These are phyloP conservation scores for Salvelinus fontinalis DNA, from an alignment of 2,113 vertebrate species.

Conservation along the genomic window DNA sequence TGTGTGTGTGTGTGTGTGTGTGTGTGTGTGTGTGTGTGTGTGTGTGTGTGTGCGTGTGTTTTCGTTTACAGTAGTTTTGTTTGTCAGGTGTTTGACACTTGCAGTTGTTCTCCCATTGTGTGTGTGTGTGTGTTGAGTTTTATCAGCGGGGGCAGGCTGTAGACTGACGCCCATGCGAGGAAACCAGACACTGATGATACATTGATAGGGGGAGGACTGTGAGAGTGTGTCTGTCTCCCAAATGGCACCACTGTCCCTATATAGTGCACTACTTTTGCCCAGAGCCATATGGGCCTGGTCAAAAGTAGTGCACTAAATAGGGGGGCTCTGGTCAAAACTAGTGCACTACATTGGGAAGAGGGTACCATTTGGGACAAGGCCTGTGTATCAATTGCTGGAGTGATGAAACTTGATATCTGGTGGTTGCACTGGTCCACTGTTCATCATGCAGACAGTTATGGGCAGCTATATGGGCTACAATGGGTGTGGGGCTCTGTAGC, in stretches of 20 bases:
- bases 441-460: not conserved
- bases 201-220: not conserved
- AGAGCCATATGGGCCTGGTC: too few species aligned
- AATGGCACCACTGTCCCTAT: too few species aligned
- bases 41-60: not conserved
- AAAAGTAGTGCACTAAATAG: too few species aligned
- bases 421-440: not conserved
- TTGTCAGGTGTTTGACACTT: too few species aligned
- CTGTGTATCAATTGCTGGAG: not conserved
- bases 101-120: not conserved
- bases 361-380: too few species aligned
- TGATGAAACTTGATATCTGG: constrained; percentile 3
- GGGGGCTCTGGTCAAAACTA: too few species aligned
- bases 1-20: too few species aligned
- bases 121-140: not conserved
- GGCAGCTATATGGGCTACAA: not conserved
- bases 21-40: not conserved
- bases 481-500: not conserved
- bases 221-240: not conserved
- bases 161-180: not conserved
- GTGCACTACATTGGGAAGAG: too few species aligned
- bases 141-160: constrained; percentile 22
- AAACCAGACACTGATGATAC: not conserved
- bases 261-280: too few species aligned
- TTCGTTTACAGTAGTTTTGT: not conserved